Base-by-base conservation (phyloP, 1,140 invertebrate species). In the Caenorhabditis latens region DNA sequence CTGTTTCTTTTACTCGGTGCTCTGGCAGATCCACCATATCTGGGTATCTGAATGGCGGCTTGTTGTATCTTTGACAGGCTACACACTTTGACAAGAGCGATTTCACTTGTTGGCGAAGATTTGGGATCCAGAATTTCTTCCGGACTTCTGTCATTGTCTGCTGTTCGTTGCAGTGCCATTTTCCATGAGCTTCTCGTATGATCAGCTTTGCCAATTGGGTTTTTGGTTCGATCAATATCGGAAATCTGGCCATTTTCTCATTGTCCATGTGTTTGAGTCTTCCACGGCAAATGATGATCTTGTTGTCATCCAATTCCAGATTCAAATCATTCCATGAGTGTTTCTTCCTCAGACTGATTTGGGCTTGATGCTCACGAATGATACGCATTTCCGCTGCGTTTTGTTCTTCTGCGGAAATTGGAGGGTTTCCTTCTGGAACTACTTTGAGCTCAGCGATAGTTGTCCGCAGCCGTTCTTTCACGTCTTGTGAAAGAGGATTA, bases 81-180 rank as follows among this genome's bases (percentile, higher is more conserved):
- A 84, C 40, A 61, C 85, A 86, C 32, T 53, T 40, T 40, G 3
- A 24, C 19, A 57, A n/a, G n/a, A 86, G n/a, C 16, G 42, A 16
- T n/a, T 57, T 21, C 48, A 86, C 42, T 21, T 84, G 50, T n/a
- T 13, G 19, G 16, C 79, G n/a, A 4, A 86, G 48, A 11, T 43
- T 2, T 19, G 75, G 75, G 8, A 86, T 86, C 86, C 86, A 87
- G 58, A 21, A 86, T 16, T 46, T 65, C 46, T 65, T n/a, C 50
- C 86, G 42, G 14, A 86, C 24, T 1, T 7, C 43, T 13, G 55
- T 16, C 11, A 86, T 46, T 4, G 58, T 87, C n/a, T 87, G 86
- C 21, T n/a, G 24, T 19, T 21, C 19, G 5, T 53, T 40, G 43
- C 19, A 6, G 24, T 87, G 86, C 7, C 19, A 67, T 8, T 65